Base-by-base conservation (phyloP, 2,797 vertebrate genomes). In the Craterocephalus amniculus region DNA sequence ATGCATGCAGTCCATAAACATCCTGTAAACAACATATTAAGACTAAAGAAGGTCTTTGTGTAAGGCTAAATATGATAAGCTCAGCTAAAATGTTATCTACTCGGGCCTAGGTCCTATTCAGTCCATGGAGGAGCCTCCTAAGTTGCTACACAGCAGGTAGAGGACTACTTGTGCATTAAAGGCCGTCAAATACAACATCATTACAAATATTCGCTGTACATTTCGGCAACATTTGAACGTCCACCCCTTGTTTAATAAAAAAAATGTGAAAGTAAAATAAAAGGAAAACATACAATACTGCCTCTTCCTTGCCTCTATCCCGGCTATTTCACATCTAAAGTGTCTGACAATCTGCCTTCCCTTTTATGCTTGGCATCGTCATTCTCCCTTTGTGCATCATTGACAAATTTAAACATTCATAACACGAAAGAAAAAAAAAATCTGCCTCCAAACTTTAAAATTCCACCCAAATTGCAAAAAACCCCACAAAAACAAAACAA, bases 21-120 rank as follows among this genome's bases (percentile, higher is more conserved):
- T 89, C 85, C 87, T 92, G 94, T 94, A 95, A 94, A 95, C 93
- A 93, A 91, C 88, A 76, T 85, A 74, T 90, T 92, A 93, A 94
- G 93, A 94, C 93, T 94, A 94, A 91, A 90, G 79, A 67, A 92
- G 85, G 89, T 94, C 88, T 90, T 93, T 71, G 74, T 75, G 78
- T 94, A 95, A 95, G 94, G 94, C 94, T 94, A 94, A 90, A 90
- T 79, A 89, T 91, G 86, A 90, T 76, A 34, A 80, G 45, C 80
- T 81, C 83, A 84, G 81, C 90, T 91, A 93, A 76, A 72, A 67
- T 29, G 67, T 65, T 70, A 73, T 64, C 79, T 80, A 84, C 2
- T 8, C 45, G 78, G 81, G 63, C 66, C 67, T 51, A 65, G 70
- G 74, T 76, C 60, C 67, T 78, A 80, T 18, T 60, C 62, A 58